Percentiles rank a stretch among this genome's conserved stretches.
Conservation (phyloP, 2,113 vertebrate species). For the Rostratula benghalensis region DNA sequence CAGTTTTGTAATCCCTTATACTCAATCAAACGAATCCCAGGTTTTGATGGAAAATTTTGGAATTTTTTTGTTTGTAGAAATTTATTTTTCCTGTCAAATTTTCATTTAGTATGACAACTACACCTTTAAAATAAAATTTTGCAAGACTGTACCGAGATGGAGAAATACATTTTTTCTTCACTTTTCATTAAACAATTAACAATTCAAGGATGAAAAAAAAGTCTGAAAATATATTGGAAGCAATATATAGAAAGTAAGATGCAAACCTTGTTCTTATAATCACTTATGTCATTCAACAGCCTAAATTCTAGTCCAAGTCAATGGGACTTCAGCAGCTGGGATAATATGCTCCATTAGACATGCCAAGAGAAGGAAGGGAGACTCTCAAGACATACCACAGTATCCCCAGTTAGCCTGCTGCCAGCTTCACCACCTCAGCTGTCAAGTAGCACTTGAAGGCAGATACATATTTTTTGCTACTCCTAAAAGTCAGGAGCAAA, state of each 20-base stretch:
- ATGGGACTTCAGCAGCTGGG: background rate
- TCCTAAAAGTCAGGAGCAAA: background rate
- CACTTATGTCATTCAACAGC: background rate
- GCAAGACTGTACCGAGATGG: background rate
- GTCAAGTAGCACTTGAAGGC: background rate
- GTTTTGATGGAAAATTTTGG: background rate
- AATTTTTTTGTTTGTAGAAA: background rate
- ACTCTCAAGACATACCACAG: background rate
- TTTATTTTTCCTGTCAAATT: background rate
- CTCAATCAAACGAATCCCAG: background rate
- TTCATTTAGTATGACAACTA: background rate
- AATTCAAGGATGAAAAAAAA: background rate
- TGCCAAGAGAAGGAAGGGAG: background rate
- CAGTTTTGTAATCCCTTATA: background rate
- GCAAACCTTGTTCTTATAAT: background rate
- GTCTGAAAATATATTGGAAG: background rate
- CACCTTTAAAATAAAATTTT: background rate
- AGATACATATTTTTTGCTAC: background rate
- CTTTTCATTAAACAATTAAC: background rate
- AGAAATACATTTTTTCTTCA: background rate
- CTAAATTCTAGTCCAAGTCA: background rate
- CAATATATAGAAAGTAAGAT: background rate
- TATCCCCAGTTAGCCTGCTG: background rate
- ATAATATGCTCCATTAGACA: background rate
- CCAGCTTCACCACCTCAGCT: background rate